Conservation (phyloP, 2,888 invertebrate genomes). For the Campoplex capitator region DNA sequence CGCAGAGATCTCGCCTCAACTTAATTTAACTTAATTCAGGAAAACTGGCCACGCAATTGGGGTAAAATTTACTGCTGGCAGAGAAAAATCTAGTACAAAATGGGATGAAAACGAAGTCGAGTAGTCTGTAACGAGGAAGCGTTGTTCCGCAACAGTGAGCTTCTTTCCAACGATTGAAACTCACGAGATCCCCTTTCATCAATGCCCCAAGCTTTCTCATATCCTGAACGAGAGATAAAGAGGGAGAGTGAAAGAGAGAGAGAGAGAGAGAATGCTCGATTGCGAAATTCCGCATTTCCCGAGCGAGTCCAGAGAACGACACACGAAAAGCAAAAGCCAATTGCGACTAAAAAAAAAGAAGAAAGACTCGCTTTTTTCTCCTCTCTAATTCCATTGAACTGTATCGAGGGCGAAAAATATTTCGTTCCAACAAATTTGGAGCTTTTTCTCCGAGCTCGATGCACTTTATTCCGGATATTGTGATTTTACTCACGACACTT, state of each 20-base stretch:
- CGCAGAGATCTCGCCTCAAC: not conserved
- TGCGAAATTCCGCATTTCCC: slow-evolving; percentile 38
- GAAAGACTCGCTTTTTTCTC: not conserved
- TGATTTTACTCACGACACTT: not conserved
- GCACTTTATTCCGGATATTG: slow-evolving; percentile 34
- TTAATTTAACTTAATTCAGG: not conserved
- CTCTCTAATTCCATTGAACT: slow-evolving; percentile 50
- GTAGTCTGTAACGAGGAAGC: slow-evolving; percentile 67
- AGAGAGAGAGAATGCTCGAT: slow-evolving; percentile 5
- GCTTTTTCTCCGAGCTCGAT: not conserved
- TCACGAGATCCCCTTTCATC: slow-evolving; percentile 60
- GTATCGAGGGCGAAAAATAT: slow-evolving; percentile 20
- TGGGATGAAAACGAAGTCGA: slow-evolving; percentile 50
- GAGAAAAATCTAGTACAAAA: slow-evolving; percentile 8
- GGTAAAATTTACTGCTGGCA: not conserved
- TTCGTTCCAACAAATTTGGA: slow-evolving; percentile 51
- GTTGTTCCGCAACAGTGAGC: slow-evolving; percentile 64
- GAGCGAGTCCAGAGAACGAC: slow-evolving; percentile 25
- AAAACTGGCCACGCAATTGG: not conserved
- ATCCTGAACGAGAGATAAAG: slow-evolving; percentile 19
- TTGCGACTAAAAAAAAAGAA: slow-evolving; percentile 32
- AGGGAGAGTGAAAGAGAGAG: not conserved
- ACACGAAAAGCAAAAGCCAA: slow-evolving; percentile 47
- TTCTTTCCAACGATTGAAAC: slow-evolving; percentile 57
- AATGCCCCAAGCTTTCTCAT: slow-evolving; percentile 49